phyloP scores from a whole-genome alignment of 2,888 invertebrate species.

The Scaptomyza parva region DNA sequence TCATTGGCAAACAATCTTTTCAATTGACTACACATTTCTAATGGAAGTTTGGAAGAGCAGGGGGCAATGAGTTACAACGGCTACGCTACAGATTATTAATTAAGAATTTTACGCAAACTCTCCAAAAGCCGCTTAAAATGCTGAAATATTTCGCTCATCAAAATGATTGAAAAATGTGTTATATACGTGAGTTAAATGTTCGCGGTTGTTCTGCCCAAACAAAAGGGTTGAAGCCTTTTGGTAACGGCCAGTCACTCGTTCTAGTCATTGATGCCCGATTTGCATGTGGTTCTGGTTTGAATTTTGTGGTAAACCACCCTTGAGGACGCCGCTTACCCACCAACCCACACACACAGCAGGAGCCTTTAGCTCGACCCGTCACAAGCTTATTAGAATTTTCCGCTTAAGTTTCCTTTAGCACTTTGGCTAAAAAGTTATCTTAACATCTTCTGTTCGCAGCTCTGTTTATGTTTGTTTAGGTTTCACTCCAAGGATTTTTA shows the following conservation, averaged over 20 bases:
- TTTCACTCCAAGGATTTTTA: slow-evolving; percentile 58
- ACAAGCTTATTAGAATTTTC: slow-evolving; percentile 77
- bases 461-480: slow-evolving; percentile 70
- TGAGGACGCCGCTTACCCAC: slow-evolving; percentile 23
- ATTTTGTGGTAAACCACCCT: slow-evolving; percentile 67
- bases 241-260: slow-evolving; percentile 10
- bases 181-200: slow-evolving; percentile 81
- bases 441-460: slow-evolving; percentile 38
- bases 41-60: neutral
- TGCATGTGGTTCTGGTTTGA: slow-evolving; percentile 44
- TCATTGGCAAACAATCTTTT: slow-evolving; percentile 81
- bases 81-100: slow-evolving; percentile 83
- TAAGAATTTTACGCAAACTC: slow-evolving; percentile 79
- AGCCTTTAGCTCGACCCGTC: slow-evolving; percentile 16
- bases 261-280: slow-evolving; percentile 56
- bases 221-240: slow-evolving; percentile 57
- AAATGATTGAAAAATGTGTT: slow-evolving; percentile 77
- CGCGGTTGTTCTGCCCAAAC: slow-evolving; percentile 55
- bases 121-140: slow-evolving; percentile 78
- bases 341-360: neutral
- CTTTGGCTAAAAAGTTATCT: slow-evolving; percentile 65
- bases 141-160: slow-evolving; percentile 79
- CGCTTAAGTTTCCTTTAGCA: slow-evolving; percentile 80
- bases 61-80: slow-evolving; percentile 30
- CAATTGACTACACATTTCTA: slow-evolving; percentile 73